A percentile compares a stretch with the other conserved stretches of the same genome.
Conservation (phyloP, 30 jellyfish, hydroid and myxozoan species). For the Chironex yamaguchii region DNA sequence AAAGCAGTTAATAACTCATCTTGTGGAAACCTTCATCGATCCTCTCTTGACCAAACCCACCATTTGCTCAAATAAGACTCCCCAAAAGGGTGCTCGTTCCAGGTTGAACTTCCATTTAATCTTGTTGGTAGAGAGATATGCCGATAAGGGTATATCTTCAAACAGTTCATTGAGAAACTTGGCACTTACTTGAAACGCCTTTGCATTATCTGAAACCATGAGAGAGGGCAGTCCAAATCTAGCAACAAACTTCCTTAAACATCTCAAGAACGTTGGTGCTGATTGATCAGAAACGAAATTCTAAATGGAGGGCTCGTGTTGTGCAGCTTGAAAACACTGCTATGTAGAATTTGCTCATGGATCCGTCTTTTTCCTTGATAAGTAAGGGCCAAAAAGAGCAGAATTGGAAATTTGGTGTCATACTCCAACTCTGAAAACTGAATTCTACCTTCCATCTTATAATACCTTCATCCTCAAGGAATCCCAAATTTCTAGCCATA, state of each 20-base stretch:
- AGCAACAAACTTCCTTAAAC: conserved; percentile 50
- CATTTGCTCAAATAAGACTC: conserved; percentile 59
- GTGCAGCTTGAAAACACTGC: conserved; percentile 56
- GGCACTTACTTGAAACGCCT: conserved; percentile 3
- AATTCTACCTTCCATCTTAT: too few species aligned
- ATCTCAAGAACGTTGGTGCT: conserved; percentile 19
- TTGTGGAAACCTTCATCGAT: neutral
- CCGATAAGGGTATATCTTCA: neutral
- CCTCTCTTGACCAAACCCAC: conserved; percentile 30
- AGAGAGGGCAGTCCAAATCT: conserved; percentile 62
- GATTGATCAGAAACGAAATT: conserved; percentile 64
- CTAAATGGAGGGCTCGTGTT: conserved; percentile 72
- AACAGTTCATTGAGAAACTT: neutral
- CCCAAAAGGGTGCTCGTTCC: conserved; percentile 58
- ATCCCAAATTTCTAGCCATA: too few species aligned
- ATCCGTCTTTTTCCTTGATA: too few species aligned
- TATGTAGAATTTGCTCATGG: conserved; percentile 36
- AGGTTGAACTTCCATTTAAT: conserved; percentile 41
- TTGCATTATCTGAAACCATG: conserved; percentile 57
- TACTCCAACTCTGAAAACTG: too few species aligned
- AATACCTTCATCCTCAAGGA: too few species aligned
- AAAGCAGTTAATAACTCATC: conserved; percentile 12
- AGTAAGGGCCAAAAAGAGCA: too few species aligned
- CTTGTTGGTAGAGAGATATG: neutral
- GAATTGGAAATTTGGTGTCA: too few species aligned